Evolutionary conservation across 2,113 vertebrate genomes (phyloP).

Genomic region (Psilopsiagon aurifrons): DNA sequence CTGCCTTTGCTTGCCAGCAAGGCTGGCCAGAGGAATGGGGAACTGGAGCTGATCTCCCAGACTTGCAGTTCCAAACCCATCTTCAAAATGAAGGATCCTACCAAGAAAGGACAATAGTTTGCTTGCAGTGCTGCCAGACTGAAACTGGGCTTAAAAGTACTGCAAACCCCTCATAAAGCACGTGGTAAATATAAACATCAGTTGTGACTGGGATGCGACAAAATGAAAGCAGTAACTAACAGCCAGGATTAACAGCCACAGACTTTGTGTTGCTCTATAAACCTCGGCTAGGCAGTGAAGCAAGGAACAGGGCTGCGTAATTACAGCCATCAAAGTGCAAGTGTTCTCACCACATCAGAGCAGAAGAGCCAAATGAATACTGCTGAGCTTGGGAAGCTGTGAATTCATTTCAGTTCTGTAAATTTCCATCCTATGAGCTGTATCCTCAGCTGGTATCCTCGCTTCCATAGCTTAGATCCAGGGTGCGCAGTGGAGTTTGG

Average conservation of each 20-base stretch:
- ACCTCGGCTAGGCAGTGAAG: neutral
- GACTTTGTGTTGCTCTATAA: neutral
- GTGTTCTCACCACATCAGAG: neutral
- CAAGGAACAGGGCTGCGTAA: neutral
- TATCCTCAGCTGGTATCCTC: neutral
- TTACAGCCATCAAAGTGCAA: neutral
- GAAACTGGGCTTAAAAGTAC: neutral
- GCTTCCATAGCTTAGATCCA: neutral
- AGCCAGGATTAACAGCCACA: neutral
- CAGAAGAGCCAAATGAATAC: neutral
- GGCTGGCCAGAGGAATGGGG: neutral
- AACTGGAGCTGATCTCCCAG: neutral
- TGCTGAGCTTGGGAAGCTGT: constrained; percentile 8
- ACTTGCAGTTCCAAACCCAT: neutral
- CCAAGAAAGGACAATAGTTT: neutral
- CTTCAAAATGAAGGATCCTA: neutral
- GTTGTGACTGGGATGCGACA: neutral
- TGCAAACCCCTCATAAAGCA: neutral
- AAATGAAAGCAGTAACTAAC: neutral
- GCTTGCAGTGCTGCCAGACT: neutral
- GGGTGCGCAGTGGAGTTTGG: neutral
- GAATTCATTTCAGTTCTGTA: constrained; percentile 7
- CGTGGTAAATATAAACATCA: neutral
- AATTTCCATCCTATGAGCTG: neutral
- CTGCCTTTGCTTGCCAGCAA: neutral